Base-by-base conservation (phyloP, 2,797 vertebrate species). In the Eulemur albifrons region DNA sequence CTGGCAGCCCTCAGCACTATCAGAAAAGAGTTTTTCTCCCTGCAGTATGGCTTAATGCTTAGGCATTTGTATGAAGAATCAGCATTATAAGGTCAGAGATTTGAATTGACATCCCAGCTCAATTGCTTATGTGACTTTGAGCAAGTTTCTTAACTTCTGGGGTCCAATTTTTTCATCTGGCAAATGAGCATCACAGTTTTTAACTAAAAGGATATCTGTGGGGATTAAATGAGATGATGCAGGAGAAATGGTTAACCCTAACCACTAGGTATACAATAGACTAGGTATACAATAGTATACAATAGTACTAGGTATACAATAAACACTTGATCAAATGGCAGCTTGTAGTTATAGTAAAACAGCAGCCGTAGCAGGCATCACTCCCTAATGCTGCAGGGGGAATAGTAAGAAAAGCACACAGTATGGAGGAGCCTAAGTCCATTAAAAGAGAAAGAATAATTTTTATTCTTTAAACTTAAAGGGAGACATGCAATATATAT, bases 401-500 rank as follows among this genome's bases (percentile, higher is more conserved):
- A 90, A 61, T n/a, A 65, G 32, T 65, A n/a, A n/a, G 63, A 65
- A 81, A 92, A 14, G 21, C 9, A 52, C 3, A 32, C 10, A 54
- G 25, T 50, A 63, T 1, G 0, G 70, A 69, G 40, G 20, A 25
- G 4, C 13, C 32, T 50, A 69, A 75, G 20, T 18, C 14, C 69
- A 45, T 77, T 84, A 73, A 88, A 83, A 84, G 61, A 81, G 13
- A 38, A 75, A 79, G 63, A 57, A 23, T 27, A 48, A 25, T 1
- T 65, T 89, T 65, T 75, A 63, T 45, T 93, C 27, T 82, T 40
- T 93, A 67, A 85, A 92, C 59, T 48, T 75, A 65, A 77, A 94
- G 67, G 40, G 75, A 89, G 75, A 75, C 43, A 84, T 63, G 27
- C 54, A 83, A 17, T 65, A 57, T 43, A 54, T 38, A 50, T 82